Evolutionary conservation across 2,113 vertebrate species (phyloP), one percentile per base, ranked within the genome.

Genomic region (Epinephelus moara): DNA sequence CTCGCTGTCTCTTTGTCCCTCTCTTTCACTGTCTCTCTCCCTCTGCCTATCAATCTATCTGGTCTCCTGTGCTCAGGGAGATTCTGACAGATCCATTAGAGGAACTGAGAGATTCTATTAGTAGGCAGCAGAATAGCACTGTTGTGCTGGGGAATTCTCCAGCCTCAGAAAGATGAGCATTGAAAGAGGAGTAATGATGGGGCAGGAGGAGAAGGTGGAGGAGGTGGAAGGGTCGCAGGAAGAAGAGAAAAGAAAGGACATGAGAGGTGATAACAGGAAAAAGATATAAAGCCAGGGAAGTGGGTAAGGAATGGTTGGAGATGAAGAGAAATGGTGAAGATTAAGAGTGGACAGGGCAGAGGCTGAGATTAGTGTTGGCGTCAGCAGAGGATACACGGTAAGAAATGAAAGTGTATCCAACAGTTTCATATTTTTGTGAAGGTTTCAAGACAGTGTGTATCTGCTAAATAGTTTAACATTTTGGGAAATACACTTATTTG

Each of bases 1-100:
- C 77, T 79, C 52, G 45, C 42, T 59, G 27, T 75, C 75, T 84
- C 86, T 85, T 75, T 87, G 68, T 88, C 84, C 80, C 88, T 75
- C 61, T 53, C 47, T 63, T 37, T 40, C 67, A 56, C 50, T 76
- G 47, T 80, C 66, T 80, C 47, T 59, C 64, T 64, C 71, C 56
- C 78, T 77, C 80, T 73, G 81, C 81, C 57, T 83, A 86, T 93
- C 88, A 90, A 89, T 89, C 88, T 87, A 80, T 93, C 85, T 87
- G 79, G 59, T 92, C 78, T 92, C 74, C 80, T 71, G 74, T 76
- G 68, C 84, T 88, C 75, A 74, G 77, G 62, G 82, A 91, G 86
- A 91, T 93, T 86, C 80, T 93, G 93, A 93, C 88, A 92, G 88
- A 92, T 93, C 91, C 91, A 93, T 94, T 93, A 93, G 81, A 83